Conservation (phyloP, 2,113 vertebrate genomes). For the Charadrius vociferus region DNA sequence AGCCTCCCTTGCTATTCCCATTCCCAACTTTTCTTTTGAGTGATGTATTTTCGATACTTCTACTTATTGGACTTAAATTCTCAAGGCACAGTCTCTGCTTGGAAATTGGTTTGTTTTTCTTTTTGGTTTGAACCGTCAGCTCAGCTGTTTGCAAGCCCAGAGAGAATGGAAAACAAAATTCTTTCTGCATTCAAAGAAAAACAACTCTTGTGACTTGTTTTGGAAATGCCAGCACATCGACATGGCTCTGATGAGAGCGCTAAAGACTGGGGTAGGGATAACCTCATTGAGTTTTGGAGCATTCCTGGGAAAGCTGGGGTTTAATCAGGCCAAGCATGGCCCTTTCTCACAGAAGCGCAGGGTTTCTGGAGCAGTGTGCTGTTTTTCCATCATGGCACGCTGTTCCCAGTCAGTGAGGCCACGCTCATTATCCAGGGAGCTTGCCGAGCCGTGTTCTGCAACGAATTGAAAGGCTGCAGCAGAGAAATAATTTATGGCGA, state of each 20-base stretch:
- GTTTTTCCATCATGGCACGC: background rate
- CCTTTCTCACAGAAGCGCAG: rapidly evolving
- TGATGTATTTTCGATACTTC: background rate
- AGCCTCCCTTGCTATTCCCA: background rate
- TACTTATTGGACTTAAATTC: background rate
- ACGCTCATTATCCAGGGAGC: background rate
- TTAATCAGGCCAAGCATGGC: background rate
- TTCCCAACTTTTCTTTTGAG: background rate
- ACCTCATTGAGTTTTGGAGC: background rate
- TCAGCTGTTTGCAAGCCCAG: background rate
- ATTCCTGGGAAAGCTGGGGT: background rate
- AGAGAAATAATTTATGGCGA: background rate
- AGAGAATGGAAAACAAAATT: slow-evolving; percentile 37
- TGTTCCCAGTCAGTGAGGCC: background rate
- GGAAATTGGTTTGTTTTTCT: slow-evolving; percentile 26
- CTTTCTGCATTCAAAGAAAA: slow-evolving; percentile 1
- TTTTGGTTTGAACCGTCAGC: background rate
- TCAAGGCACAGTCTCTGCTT: background rate
- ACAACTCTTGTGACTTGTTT: slow-evolving; percentile 8
- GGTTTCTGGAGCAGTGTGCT: background rate
- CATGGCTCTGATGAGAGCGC: background rate
- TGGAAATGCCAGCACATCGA: background rate
- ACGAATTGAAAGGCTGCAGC: background rate
- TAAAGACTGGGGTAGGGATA: background rate
- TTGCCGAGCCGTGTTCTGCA: background rate